These are phyloP conservation scores for Xyrauchen texanus DNA, from an alignment of 2,113 vertebrate species.

Conservation along the genomic window DNA sequence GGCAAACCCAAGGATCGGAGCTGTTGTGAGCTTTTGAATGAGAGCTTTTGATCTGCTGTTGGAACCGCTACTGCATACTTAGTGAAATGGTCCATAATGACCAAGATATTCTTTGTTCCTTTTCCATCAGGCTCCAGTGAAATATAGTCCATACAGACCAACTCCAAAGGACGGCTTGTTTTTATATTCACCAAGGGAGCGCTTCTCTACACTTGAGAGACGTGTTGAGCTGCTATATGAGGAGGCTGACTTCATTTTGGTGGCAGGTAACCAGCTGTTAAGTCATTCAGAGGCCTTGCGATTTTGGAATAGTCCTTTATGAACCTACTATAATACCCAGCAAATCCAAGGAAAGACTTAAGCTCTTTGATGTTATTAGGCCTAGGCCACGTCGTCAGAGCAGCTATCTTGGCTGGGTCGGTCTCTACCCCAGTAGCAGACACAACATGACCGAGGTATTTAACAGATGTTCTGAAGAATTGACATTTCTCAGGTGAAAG, in stretches of 20 bases:
- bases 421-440: not conserved
- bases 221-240: too few species aligned
- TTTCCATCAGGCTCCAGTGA: not conserved
- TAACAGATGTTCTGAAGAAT: not conserved
- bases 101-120: not conserved
- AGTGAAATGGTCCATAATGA: too few species aligned
- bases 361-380: too few species aligned
- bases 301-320: slow-evolving; percentile 7
- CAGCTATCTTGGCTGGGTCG: too few species aligned
- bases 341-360: too few species aligned
- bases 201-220: too few species aligned
- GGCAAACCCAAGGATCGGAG: slow-evolving; percentile 23
- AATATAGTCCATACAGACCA: too few species aligned
- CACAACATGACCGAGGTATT: not conserved
- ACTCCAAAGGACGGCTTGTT: too few species aligned
- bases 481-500: not conserved
- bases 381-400: too few species aligned
- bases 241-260: not conserved
- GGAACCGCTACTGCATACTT: too few species aligned
- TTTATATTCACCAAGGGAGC: too few species aligned
- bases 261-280: not conserved
- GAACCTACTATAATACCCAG: not conserved
- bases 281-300: not conserved
- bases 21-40: slow-evolving; percentile 2
- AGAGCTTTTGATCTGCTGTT: not conserved